Conservation (phyloP, 1,140 invertebrate species). For the Palaemon carinicauda region DNA sequence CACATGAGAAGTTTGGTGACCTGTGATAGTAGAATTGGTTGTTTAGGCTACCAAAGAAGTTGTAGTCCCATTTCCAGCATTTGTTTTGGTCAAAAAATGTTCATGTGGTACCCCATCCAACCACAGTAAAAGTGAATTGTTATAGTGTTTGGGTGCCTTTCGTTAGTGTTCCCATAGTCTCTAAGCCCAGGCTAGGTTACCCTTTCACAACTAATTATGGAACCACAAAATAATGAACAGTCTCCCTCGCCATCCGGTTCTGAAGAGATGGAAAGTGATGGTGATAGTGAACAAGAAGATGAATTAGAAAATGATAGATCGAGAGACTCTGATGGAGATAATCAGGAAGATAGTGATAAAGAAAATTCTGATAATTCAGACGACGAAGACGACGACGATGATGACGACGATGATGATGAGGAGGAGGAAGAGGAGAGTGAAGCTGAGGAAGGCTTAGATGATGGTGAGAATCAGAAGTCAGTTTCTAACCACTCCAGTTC, state of each 20-base stretch:
- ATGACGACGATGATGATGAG: conserved; percentile 13
- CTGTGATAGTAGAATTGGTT: too few species aligned
- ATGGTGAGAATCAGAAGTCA: background rate
- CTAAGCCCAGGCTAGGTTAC: too few species aligned
- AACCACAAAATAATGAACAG: background rate
- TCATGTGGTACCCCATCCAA: too few species aligned
- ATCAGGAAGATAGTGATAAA: too few species aligned
- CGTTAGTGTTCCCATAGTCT: too few species aligned
- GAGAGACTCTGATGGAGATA: background rate
- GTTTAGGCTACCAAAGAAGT: too few species aligned
- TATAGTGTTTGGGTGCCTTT: too few species aligned
- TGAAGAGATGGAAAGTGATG: conserved; percentile 37
- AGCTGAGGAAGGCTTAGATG: conserved; percentile 12
- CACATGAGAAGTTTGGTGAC: background rate
- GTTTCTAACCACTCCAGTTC: background rate
- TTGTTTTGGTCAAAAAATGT: background rate
- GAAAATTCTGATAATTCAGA: background rate
- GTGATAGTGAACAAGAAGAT: conserved; percentile 35
- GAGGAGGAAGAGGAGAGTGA: conserved; percentile 16
- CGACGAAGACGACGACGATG: conserved; percentile 27
- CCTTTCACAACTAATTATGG: background rate
- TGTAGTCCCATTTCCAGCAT: too few species aligned
- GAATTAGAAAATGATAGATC: conserved; percentile 7
- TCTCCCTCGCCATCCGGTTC: conserved; percentile 41
- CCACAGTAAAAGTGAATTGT: too few species aligned